phyloP scores from a whole-genome alignment of 2,113 vertebrate species.

The Lagopus leucura region DNA sequence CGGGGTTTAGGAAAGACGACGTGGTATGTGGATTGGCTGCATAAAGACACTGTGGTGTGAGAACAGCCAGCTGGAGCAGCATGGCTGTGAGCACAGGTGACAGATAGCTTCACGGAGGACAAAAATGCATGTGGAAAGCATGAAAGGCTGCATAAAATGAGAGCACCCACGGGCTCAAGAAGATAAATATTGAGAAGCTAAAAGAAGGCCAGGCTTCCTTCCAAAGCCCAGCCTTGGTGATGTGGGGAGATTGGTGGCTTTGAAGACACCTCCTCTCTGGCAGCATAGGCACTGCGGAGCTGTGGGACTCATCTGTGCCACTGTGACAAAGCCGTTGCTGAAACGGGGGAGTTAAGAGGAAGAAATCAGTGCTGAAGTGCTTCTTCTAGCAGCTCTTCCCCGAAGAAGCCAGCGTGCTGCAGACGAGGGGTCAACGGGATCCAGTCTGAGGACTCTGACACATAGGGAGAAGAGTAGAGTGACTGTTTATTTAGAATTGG shows the following conservation, averaged over 20 bases:
- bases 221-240: background rate
- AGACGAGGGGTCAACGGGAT: background rate
- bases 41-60: background rate
- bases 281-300: background rate
- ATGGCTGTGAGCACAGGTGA: background rate
- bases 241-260: background rate
- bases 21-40: background rate
- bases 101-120: background rate
- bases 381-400: background rate
- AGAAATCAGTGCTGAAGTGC: background rate
- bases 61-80: conserved; percentile 41
- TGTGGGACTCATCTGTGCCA: background rate
- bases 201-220: background rate
- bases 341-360: background rate
- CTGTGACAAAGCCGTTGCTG: background rate
- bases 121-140: background rate
- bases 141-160: background rate
- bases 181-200: background rate
- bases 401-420: rapidly evolving
- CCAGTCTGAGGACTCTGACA: background rate
- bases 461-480: background rate
- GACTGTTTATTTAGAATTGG: background rate
- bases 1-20: background rate
- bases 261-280: background rate
- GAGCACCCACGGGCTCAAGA: background rate